Conservation (phyloP, 2,113 vertebrate genomes). For the Ictidomys tridecemlineatus region DNA sequence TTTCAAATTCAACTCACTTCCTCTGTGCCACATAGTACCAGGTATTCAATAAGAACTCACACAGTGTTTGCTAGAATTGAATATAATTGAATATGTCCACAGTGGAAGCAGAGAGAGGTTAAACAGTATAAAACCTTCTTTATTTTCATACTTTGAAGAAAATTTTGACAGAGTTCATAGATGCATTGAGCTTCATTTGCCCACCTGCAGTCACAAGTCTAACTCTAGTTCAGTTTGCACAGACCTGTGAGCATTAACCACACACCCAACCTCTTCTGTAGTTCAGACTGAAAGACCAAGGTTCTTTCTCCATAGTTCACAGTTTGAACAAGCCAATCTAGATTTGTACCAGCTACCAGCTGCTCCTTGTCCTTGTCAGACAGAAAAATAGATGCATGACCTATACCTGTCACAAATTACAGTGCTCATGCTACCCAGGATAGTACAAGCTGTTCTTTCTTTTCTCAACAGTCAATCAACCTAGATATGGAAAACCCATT, state of each 20-base stretch:
- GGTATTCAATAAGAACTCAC: not conserved
- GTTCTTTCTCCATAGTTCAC: not conserved
- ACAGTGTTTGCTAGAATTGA: not conserved
- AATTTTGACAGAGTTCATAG: not conserved
- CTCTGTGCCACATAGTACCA: not conserved
- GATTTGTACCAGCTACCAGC: conserved; percentile 52
- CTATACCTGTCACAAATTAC: conserved; percentile 63
- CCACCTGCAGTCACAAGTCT: not conserved
- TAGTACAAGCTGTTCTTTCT: conserved; percentile 68
- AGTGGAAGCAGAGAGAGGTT: not conserved
- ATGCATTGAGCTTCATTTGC: conserved; percentile 35
- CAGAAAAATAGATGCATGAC: conserved; percentile 73
- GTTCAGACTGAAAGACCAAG: not conserved
- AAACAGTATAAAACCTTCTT: not conserved
- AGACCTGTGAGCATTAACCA: not conserved
- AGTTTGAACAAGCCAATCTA: conserved; percentile 41
- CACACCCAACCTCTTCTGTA: not conserved
- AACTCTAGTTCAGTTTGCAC: not conserved
- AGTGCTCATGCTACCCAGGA: not conserved
- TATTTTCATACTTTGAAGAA: not conserved
- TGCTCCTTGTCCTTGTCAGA: conserved; percentile 63
- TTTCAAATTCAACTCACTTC: not conserved
- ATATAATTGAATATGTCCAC: not conserved
- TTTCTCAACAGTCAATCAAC: conserved; percentile 65
- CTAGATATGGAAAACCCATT: conserved; percentile 62